phyloP scores from a whole-genome alignment of 2,797 vertebrate species.

The Protosalanx chinensis region DNA sequence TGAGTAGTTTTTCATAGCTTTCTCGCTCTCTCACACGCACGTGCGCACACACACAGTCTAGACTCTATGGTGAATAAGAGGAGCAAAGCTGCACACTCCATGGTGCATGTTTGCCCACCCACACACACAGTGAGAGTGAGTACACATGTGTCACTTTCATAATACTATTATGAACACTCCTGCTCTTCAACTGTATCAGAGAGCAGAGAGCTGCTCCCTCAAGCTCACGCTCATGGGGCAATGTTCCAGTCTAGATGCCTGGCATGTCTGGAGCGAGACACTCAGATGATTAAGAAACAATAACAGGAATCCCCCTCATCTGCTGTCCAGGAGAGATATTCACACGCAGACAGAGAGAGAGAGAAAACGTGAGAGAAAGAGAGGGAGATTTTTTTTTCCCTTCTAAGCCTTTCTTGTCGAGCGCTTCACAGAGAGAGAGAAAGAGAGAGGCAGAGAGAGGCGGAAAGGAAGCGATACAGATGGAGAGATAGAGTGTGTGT shows the following conservation, averaged over 20 bases:
- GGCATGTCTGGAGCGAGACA: constrained; percentile 54
- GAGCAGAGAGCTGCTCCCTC: neutral
- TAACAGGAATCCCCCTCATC: constrained; percentile 23
- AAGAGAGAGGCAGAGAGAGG: too few species aligned
- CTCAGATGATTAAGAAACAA: constrained; percentile 55
- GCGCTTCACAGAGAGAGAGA: neutral
- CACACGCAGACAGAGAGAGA: too few species aligned
- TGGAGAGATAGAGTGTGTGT: too few species aligned
- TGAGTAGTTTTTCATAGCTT: constrained; percentile 22
- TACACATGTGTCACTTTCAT: neutral
- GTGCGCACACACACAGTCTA: neutral
- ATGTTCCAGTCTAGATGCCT: constrained; percentile 29
- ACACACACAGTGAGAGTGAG: neutral
- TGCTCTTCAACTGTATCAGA: constrained; percentile 29
- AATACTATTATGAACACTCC: neutral
- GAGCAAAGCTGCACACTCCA: neutral
- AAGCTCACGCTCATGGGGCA: constrained; percentile 3
- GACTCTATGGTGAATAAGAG: neutral
- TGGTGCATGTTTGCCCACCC: neutral
- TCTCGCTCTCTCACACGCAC: neutral
- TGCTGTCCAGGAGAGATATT: too few species aligned
- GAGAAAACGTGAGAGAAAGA: too few species aligned
- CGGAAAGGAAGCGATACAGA: too few species aligned
- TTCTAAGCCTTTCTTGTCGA: too few species aligned
- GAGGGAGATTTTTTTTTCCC: too few species aligned